Conservation (phyloP, 2,888 invertebrate genomes). For the Tholera decimalis region DNA sequence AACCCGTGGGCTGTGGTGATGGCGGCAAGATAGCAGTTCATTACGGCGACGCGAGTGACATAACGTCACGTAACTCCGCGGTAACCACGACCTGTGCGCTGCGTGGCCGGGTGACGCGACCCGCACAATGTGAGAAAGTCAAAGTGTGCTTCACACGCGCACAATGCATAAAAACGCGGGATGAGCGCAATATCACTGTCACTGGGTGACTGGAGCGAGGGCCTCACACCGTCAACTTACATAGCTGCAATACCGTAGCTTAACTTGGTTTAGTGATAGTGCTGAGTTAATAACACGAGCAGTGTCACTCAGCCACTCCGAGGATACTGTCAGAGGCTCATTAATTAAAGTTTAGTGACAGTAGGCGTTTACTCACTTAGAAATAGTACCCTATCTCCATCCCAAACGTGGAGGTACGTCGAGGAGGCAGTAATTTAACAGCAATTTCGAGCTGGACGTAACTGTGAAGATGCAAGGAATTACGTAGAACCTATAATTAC, state of each 20-base stretch:
- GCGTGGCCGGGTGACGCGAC: constrained; percentile 17
- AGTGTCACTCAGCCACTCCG: background rate
- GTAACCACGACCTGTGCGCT: constrained; percentile 3
- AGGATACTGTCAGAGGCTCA: background rate
- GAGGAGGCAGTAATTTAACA: too few relatives aligned
- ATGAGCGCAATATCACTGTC: constrained; percentile 55
- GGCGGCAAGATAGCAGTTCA: constrained; percentile 20
- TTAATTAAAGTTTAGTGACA: too few relatives aligned
- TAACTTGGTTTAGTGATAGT: too few relatives aligned
- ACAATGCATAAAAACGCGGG: constrained; percentile 42
- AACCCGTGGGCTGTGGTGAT: constrained; percentile 1
- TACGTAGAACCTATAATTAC: constrained; percentile 4
- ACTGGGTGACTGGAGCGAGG: constrained; percentile 53
- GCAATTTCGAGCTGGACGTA: too few relatives aligned
- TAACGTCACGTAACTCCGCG: constrained; percentile 40
- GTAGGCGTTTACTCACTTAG: too few relatives aligned
- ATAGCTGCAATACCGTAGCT: background rate
- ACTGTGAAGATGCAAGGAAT: background rate
- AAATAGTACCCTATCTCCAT: too few relatives aligned
- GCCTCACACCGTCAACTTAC: background rate
- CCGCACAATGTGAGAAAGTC: constrained; percentile 51
- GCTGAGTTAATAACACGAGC: too few relatives aligned
- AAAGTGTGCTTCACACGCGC: constrained; percentile 44
- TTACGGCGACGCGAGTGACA: constrained; percentile 30
- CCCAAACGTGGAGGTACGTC: too few relatives aligned